A percentile compares a stretch with the other conserved stretches of the same genome.
These are phyloP conservation scores for Drosophila pectinifera DNA, from an alignment of 1,140 invertebrate species.

Conservation along the genomic window DNA sequence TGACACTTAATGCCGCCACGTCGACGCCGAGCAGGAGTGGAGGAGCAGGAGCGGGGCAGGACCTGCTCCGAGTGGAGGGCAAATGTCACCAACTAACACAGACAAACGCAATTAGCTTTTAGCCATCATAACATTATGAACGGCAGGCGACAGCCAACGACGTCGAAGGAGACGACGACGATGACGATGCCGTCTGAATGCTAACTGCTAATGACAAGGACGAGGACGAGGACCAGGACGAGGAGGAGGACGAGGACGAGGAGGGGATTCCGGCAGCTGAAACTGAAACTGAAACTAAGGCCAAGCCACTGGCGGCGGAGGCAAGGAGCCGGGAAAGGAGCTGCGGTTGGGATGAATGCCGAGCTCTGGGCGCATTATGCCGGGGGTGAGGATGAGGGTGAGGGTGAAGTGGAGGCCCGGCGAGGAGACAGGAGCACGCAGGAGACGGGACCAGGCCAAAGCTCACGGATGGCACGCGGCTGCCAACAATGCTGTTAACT, in stretches of 20 bases:
- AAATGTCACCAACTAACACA: constrained; percentile 71
- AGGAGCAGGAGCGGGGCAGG: neutral
- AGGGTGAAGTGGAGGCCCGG: neutral
- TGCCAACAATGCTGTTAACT: constrained; percentile 81
- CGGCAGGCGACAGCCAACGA: constrained; percentile 63
- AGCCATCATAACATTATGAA: constrained; percentile 83
- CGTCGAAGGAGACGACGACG: constrained; percentile 18
- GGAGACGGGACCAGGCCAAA: constrained; percentile 9
- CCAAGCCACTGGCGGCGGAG: constrained; percentile 28
- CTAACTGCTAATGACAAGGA: constrained; percentile 76
- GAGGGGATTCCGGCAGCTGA: constrained; percentile 12
- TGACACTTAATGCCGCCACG: constrained; percentile 76
- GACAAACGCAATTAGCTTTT: constrained; percentile 83
- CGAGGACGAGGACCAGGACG: constrained; percentile 19
- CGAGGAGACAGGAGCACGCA: neutral
- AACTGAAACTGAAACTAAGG: constrained; percentile 37
- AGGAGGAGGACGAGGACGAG: constrained; percentile 13
- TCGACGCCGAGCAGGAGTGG: constrained; percentile 3
- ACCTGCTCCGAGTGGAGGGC: constrained; percentile 26
- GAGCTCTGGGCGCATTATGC: constrained; percentile 57
- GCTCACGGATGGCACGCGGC: constrained; percentile 71
- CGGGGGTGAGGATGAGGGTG: constrained; percentile 7
- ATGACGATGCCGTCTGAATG: constrained; percentile 48
- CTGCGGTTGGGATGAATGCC: constrained; percentile 38
- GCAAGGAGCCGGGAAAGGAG: constrained; percentile 11